Evolutionary conservation across 2,113 vertebrate species (phyloP).

Genomic region (Pluvialis apricaria): DNA sequence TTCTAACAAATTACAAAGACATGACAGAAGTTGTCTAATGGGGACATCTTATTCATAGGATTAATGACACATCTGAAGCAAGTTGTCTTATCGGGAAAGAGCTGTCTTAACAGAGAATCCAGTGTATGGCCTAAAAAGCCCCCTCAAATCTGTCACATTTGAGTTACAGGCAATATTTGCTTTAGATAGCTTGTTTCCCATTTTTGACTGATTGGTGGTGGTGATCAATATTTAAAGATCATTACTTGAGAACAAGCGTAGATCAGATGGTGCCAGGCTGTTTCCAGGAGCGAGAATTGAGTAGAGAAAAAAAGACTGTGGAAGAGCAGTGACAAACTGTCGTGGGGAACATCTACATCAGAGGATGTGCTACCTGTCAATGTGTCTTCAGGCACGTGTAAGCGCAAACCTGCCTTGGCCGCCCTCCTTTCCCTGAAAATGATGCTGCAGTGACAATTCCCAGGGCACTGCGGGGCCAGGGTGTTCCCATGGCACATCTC

Average conservation of each 20-base stretch:
- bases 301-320: neutral
- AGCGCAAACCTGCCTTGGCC: fast-evolving
- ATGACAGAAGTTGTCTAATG: neutral
- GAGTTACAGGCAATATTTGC: neutral
- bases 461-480: fast-evolving
- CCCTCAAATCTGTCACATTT: neutral
- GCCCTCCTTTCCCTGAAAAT: neutral
- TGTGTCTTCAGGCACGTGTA: neutral
- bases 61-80: neutral
- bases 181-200: neutral
- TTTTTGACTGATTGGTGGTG: neutral
- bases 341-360: fast-evolving
- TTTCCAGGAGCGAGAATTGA: neutral
- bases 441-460: neutral
- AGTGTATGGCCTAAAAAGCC: neutral
- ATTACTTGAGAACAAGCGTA: neutral
- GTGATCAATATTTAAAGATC: neutral
- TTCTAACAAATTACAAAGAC: neutral
- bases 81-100: neutral
- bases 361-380: neutral
- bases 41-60: neutral
- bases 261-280: neutral
- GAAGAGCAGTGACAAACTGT: neutral
- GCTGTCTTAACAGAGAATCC: neutral
- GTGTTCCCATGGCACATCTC: neutral